phyloP scores from a whole-genome alignment of 92 coral and sea anemone genomes.

The Epizoanthus stellaris region DNA sequence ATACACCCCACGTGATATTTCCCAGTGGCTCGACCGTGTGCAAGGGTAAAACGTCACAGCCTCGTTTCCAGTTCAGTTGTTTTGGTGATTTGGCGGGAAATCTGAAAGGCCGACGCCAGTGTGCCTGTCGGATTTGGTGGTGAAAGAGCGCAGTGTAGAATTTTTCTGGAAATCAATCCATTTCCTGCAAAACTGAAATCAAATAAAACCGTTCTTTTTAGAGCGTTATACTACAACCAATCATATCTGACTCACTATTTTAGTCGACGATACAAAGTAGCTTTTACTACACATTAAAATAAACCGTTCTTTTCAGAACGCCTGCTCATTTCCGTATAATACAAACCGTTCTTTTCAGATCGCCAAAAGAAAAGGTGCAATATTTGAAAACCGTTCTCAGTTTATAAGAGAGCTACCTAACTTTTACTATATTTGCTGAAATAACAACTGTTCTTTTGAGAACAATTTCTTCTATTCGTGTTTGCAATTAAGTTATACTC shows the following conservation, averaged over 20 bases:
- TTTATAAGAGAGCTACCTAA: too few species aligned
- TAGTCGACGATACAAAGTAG: too few species aligned
- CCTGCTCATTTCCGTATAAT: background rate
- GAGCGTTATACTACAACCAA: too few species aligned
- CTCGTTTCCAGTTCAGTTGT: background rate
- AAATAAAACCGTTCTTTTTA: too few species aligned
- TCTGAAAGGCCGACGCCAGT: background rate
- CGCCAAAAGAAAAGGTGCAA: background rate
- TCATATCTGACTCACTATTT: too few species aligned
- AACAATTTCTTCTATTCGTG: too few species aligned
- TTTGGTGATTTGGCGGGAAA: constrained; percentile 1
- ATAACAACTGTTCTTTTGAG: too few species aligned
- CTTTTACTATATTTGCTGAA: too few species aligned
- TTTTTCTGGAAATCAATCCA: background rate
- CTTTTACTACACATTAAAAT: background rate
- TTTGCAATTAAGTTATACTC: too few species aligned
- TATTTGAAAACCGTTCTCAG: too few species aligned
- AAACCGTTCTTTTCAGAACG: background rate
- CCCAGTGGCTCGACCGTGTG: background rate
- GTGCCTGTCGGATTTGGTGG: background rate
- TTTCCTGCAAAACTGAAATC: too few species aligned
- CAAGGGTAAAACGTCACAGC: background rate
- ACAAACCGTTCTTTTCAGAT: background rate
- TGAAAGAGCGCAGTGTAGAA: background rate
- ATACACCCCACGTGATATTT: background rate